These are phyloP conservation scores for Mactromeris polynyma DNA, from an alignment of 2,888 invertebrate species.

Conservation along the genomic window DNA sequence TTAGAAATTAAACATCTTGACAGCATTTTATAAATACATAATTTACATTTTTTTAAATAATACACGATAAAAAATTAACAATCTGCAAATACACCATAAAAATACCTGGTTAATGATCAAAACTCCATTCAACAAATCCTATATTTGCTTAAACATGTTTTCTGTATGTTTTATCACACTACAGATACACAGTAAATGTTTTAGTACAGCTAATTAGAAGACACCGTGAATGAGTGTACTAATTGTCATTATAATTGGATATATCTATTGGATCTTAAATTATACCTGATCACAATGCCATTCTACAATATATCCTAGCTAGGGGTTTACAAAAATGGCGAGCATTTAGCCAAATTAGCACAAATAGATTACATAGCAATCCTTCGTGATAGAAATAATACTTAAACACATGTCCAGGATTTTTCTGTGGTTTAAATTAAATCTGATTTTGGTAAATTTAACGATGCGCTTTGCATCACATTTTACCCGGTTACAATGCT, in stretches of 20 bases:
- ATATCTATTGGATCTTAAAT: slow-evolving; percentile 5
- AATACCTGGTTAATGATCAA: not conserved
- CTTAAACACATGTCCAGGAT: not conserved
- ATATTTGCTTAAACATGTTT: slow-evolving; percentile 17
- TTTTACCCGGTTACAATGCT: not conserved
- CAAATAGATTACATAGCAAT: not conserved
- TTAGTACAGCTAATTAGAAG: slow-evolving; percentile 2
- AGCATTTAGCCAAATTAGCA: not conserved
- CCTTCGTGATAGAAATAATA: not conserved
- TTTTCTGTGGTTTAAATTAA: not conserved
- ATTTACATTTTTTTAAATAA: no score
- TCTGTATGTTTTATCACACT: not conserved
- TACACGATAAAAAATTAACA: not conserved
- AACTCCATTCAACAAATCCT: not conserved
- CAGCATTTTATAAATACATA: no score
- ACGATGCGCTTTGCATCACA: not conserved
- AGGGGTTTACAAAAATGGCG: not conserved
- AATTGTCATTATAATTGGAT: not conserved
- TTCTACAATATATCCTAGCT: not conserved
- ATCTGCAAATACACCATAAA: not conserved
- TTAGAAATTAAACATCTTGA: not conserved
- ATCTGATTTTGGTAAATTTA: not conserved
- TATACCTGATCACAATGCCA: not conserved
- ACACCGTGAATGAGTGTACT: not conserved
- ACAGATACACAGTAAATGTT: not conserved